These are phyloP conservation scores for Lordiphosa fenestrarum DNA, from an alignment of 2,888 invertebrate genomes.

Conservation along the genomic window DNA sequence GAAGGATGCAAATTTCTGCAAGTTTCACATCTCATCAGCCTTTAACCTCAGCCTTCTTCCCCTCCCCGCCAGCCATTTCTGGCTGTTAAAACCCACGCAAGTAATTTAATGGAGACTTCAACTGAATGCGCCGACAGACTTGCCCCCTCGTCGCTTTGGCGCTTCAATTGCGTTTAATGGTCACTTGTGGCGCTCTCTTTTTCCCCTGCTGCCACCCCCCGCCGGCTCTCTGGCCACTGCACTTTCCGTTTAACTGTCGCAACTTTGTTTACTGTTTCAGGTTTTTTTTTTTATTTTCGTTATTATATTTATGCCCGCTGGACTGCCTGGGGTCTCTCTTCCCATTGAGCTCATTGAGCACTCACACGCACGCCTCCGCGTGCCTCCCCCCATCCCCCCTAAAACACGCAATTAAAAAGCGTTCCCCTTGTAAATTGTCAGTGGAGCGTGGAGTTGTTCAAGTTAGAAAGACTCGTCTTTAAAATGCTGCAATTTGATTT, in stretches of 20 bases:
- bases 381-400: background rate
- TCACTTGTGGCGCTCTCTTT: constrained; percentile 32
- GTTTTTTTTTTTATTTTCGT: constrained; percentile 16
- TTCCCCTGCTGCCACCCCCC: background rate
- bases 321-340: constrained; percentile 31
- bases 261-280: constrained; percentile 51
- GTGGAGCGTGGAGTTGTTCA: constrained; percentile 22
- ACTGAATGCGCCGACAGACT: constrained; percentile 42
- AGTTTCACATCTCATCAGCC: constrained; percentile 29
- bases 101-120: constrained; percentile 60
- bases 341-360: constrained; percentile 44
- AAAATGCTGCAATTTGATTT: constrained; percentile 56
- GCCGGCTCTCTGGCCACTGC: constrained; percentile 41
- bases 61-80: constrained; percentile 5
- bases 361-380: constrained; percentile 44
- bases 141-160: constrained; percentile 39
- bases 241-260: constrained; percentile 58
- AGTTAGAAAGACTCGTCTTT: constrained; percentile 10
- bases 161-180: constrained; percentile 66
- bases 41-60: constrained; percentile 26
- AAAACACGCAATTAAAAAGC: constrained; percentile 44
- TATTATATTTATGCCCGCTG: constrained; percentile 40
- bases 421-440: constrained; percentile 52
- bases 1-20: constrained; percentile 55
- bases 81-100: constrained; percentile 27